Conservation (phyloP, 2,888 invertebrate genomes). For the Lacanobia oleracea region DNA sequence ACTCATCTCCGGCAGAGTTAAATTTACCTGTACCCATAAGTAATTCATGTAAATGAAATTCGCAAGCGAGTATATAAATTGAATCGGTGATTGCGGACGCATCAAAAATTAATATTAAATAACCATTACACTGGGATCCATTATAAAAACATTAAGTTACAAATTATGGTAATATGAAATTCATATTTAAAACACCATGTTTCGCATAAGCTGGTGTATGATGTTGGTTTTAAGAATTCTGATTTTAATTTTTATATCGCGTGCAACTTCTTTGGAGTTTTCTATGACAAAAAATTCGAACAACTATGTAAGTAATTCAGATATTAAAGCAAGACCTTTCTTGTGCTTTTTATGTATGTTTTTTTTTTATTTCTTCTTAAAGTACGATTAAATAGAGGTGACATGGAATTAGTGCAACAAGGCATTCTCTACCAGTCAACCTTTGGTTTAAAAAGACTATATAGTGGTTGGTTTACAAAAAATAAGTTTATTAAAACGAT, state of each 20-base stretch:
- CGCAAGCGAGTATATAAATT: slow-evolving; percentile 32
- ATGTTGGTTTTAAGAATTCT: slow-evolving; percentile 57
- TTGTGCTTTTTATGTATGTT: background rate
- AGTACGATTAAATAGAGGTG: too few species aligned
- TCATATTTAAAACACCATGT: slow-evolving; percentile 43
- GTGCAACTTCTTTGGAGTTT: slow-evolving; percentile 45
- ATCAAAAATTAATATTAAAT: slow-evolving; percentile 51
- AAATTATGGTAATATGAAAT: slow-evolving; percentile 38
- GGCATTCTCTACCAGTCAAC: too few species aligned
- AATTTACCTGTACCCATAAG: slow-evolving; percentile 20
- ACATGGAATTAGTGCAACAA: too few species aligned
- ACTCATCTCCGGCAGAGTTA: slow-evolving; percentile 3
- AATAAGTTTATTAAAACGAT: too few species aligned
- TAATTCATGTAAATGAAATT: slow-evolving; percentile 46
- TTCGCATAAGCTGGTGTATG: slow-evolving; percentile 32
- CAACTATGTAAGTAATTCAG: slow-evolving; percentile 70
- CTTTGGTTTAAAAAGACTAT: too few species aligned
- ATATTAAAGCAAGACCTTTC: background rate
- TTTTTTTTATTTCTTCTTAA: too few species aligned
- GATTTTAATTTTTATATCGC: slow-evolving; percentile 53
- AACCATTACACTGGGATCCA: slow-evolving; percentile 40
- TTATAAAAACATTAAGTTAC: slow-evolving; percentile 59
- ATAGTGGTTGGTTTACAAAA: too few species aligned
- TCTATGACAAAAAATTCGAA: slow-evolving; percentile 65
- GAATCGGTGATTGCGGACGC: slow-evolving; percentile 33